Conservation (phyloP, 2,797 vertebrate species). For the Odontamblyopus lacepedii region DNA sequence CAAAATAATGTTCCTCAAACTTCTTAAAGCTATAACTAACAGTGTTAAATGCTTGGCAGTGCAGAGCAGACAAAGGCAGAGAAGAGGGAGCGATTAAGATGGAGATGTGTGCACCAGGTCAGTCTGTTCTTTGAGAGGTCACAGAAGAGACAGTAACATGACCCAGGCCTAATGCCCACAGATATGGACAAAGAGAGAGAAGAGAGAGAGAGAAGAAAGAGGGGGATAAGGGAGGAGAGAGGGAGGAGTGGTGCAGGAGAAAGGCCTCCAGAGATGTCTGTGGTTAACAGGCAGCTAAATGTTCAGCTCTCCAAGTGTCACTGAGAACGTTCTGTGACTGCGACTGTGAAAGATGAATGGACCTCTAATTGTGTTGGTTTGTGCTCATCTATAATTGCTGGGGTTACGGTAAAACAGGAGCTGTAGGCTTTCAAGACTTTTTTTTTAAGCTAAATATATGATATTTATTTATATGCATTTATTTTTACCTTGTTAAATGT, state of each 20-base stretch:
- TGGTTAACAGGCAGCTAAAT: slow-evolving; percentile 58
- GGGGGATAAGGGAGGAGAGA: not conserved
- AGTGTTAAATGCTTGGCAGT: not conserved
- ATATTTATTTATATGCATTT: not conserved
- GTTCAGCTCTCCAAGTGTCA: slow-evolving; percentile 39
- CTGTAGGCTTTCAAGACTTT: not conserved
- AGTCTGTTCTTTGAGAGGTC: slow-evolving; percentile 50
- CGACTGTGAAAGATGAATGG: slow-evolving; percentile 38
- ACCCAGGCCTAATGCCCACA: slow-evolving; percentile 59
- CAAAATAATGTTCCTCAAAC: not conserved
- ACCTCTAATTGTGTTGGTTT: slow-evolving; percentile 16
- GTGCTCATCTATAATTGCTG: slow-evolving; percentile 13
- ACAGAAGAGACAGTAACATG: slow-evolving; percentile 50
- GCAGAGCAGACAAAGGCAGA: slow-evolving; percentile 1
- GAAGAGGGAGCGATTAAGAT: slow-evolving; percentile 21
- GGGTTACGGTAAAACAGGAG: not conserved
- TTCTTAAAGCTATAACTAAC: not conserved
- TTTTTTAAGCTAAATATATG: not conserved
- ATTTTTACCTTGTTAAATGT: not conserved
- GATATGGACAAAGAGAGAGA: slow-evolving; percentile 8
- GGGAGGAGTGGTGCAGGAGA: not conserved
- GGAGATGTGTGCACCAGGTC: slow-evolving; percentile 30
- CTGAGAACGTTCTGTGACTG: slow-evolving; percentile 33
- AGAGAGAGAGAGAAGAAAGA: not conserved
- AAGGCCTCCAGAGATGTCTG: slow-evolving; percentile 34